Conservation (phyloP, 35 echinoderm and acorn worm species). For the Amphiura filiformis region DNA sequence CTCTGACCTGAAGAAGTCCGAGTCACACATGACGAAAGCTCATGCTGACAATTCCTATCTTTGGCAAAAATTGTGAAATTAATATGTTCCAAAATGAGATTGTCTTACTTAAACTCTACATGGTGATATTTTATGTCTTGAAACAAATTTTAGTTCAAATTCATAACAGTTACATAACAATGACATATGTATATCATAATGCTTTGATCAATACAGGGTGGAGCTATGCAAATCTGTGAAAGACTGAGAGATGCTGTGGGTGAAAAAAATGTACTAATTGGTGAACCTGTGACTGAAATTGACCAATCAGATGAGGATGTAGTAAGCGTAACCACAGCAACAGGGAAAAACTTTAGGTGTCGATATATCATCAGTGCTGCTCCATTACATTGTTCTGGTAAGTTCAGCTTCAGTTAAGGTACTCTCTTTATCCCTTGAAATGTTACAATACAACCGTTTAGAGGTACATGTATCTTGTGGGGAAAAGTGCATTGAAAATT, state of each 20-base stretch:
- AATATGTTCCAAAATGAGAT: not conserved
- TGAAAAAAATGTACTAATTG: constrained; percentile 33
- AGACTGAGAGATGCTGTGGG: constrained; percentile 49
- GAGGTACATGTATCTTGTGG: no score
- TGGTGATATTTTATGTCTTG: no score
- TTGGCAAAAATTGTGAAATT: no score
- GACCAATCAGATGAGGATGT: constrained; percentile 49
- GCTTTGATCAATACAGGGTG: constrained; percentile 69
- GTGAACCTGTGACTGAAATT: constrained; percentile 56
- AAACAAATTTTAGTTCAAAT: no score
- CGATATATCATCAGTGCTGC: constrained; percentile 46
- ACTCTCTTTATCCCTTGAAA: not conserved
- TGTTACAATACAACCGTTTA: no score
- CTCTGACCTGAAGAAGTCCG: no score
- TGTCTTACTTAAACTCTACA: no score
- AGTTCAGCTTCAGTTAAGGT: not conserved
- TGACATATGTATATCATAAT: no score
- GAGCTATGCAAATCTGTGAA: constrained; percentile 52
- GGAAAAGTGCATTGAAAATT: no score
- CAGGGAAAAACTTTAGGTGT: constrained; percentile 45
- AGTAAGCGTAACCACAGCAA: constrained; percentile 36
- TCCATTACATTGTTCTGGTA: constrained; percentile 61
- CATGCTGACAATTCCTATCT: no score
- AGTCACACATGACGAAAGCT: no score
- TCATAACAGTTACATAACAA: no score